Conservation (phyloP, 2,797 vertebrate genomes). For the Acomys russatus region DNA sequence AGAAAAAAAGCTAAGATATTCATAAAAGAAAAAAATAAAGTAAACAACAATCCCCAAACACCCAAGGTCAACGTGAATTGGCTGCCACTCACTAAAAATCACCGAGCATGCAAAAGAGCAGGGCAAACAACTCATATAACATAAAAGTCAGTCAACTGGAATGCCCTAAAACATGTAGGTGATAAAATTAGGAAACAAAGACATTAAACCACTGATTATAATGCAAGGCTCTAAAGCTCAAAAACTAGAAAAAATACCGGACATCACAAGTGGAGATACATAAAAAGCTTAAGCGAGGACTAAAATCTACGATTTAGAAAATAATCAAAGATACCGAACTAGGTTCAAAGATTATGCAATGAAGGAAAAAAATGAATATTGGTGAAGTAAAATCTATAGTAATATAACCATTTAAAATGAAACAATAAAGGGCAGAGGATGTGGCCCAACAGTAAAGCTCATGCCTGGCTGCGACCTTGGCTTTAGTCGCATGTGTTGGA, state of each 20-base stretch:
- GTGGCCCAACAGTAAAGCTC: background rate
- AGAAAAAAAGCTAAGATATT: constrained; percentile 13
- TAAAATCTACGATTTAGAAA: background rate
- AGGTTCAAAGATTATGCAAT: background rate
- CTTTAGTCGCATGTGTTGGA: background rate
- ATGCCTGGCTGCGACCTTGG: background rate
- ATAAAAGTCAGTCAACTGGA: constrained; percentile 1
- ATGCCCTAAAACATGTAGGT: background rate
- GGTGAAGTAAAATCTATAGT: background rate
- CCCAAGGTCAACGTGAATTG: constrained; percentile 25
- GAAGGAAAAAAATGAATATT: background rate
- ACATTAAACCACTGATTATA: constrained; percentile 3
- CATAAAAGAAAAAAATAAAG: background rate
- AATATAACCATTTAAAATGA: constrained; percentile 7
- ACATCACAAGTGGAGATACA: background rate
- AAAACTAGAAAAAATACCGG: background rate
- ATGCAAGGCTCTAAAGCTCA: background rate
- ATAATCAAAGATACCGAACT: background rate
- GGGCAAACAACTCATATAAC: background rate
- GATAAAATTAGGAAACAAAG: constrained; percentile 25
- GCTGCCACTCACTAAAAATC: constrained; percentile 35
- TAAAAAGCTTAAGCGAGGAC: background rate
- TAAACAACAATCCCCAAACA: background rate
- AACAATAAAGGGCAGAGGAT: background rate
- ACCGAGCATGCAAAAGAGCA: constrained; percentile 10